Base-by-base conservation (phyloP, 2,888 invertebrate genomes). In the Clitarchus hookeri region DNA sequence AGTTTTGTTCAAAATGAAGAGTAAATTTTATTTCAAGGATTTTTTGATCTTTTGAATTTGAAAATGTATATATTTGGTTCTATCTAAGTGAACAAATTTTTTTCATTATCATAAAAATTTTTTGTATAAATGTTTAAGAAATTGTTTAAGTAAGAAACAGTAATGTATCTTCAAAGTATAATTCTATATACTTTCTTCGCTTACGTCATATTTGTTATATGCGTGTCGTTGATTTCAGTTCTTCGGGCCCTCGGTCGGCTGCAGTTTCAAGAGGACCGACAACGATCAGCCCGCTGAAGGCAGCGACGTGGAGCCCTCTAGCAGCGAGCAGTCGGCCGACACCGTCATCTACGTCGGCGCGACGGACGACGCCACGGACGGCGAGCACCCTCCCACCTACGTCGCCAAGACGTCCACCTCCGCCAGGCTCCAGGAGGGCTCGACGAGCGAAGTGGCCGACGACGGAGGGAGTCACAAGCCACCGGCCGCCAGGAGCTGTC, bases 301-400 rank as follows among this genome's bases (percentile, higher is more conserved):
- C 89, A 97, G 96, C 91, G 97, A 97, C 90, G 96, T 97, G 85
- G 98, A 97, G 92, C 98, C 98, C 85, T 98, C 98, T 11, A 98
- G 98, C 90, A 98, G 98, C 91, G 98, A 99, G 91, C 94, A 98
- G 90, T 98, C 98, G 44, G 98, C 98, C 87, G 99, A 99, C 91
- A 99, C 99, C 0, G 99, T 99, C 87, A 99, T 99, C 91, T 99
- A 98, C 91, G 96, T 97, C 78, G 96, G 97, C 26, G 91, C 92
- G 25, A 92, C 94, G 85, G 97, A 97, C 90, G 97, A 97, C 90
- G 96, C 96, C 23, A 98, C 98, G 2, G 98, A 98, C 90, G 97
- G 97, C 23, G 97, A 98, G 91, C 97, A 97, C 92, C 97, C 97
- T 25, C 97, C 97, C 0, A 97, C 97, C 19, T 97, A 97, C 91